Percentiles rank a stretch among this genome's conserved stretches.
Conservation (phyloP, 2,888 invertebrate genomes). For the Platycheirus albimanus region DNA sequence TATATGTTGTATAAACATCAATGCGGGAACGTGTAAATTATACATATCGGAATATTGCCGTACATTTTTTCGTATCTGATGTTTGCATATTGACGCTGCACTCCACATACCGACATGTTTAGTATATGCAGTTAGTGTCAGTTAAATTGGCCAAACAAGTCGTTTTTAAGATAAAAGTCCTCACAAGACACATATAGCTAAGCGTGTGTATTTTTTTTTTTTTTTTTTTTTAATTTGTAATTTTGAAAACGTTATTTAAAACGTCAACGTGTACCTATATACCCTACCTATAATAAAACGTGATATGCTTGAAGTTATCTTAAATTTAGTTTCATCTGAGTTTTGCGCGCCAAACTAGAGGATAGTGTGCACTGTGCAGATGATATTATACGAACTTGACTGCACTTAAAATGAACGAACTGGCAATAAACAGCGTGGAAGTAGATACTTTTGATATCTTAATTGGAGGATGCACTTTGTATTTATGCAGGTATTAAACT, state of each 20-base stretch:
- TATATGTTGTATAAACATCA: neutral
- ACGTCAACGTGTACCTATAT: slow-evolving; percentile 35
- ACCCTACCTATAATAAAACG: slow-evolving; percentile 52
- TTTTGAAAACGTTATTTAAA: slow-evolving; percentile 63
- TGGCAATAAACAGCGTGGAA: slow-evolving; percentile 36
- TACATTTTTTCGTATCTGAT: slow-evolving; percentile 72
- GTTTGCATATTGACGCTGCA: slow-evolving; percentile 64
- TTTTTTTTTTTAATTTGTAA: slow-evolving; percentile 29
- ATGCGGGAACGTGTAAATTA: slow-evolving; percentile 64
- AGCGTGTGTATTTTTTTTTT: slow-evolving; percentile 11
- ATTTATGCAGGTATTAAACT: slow-evolving; percentile 29
- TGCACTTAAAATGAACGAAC: slow-evolving; percentile 40
- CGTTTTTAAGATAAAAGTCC: slow-evolving; percentile 67
- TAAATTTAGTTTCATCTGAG: slow-evolving; percentile 51
- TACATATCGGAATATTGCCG: slow-evolving; percentile 70
- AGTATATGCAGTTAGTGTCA: slow-evolving; percentile 66
- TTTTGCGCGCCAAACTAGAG: slow-evolving; percentile 5
- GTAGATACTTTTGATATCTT: slow-evolving; percentile 54
- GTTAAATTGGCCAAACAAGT: slow-evolving; percentile 73
- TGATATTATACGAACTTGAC: slow-evolving; percentile 31
- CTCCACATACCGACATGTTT: too few species aligned
- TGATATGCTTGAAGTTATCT: slow-evolving; percentile 73
- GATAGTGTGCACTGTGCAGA: neutral
- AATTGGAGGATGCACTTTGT: slow-evolving; percentile 65
- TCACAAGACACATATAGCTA: slow-evolving; percentile 34